Evolutionary conservation across 1,140 invertebrate species (phyloP).

Genomic region (Drosophila albomicans): DNA sequence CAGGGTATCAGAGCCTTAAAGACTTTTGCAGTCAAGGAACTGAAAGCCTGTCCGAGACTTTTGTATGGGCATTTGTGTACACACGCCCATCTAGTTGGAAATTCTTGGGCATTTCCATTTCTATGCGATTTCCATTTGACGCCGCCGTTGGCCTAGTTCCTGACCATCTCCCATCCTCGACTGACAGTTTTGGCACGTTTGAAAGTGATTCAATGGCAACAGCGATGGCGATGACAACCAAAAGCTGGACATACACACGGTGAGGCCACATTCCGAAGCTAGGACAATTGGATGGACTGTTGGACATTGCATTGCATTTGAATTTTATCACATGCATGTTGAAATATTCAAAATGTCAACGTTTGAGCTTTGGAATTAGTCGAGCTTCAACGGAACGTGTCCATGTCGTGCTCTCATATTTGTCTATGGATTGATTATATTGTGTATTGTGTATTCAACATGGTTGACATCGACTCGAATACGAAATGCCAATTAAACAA

Average conservation of each 20-base stretch:
- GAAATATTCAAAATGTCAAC: constrained; percentile 46
- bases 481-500: constrained; percentile 35
- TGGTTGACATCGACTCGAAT: constrained; percentile 11
- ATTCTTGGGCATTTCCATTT: constrained; percentile 44
- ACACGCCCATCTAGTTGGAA: neutral
- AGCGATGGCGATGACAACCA: constrained; percentile 13
- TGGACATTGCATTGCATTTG: constrained; percentile 38
- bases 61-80: constrained; percentile 22
- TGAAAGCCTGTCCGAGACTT: constrained; percentile 20
- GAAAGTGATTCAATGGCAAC: constrained; percentile 56
- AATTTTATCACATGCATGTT: constrained; percentile 42
- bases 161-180: constrained; percentile 23
- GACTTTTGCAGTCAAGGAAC: constrained; percentile 9
- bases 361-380: constrained; percentile 36
- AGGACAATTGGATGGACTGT: constrained; percentile 9
- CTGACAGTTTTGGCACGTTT: constrained; percentile 50
- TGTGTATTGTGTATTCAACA: neutral
- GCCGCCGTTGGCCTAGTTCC: constrained; percentile 65
- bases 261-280: constrained; percentile 8
- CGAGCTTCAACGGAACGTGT: constrained; percentile 30
- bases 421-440: constrained; percentile 11
- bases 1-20: constrained; percentile 13
- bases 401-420: constrained; percentile 11
- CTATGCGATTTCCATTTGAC: constrained; percentile 52
- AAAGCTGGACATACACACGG: constrained; percentile 31